Evolutionary conservation across 2,888 invertebrate species (phyloP).

Genomic region (Scotopteryx bipunctaria): DNA sequence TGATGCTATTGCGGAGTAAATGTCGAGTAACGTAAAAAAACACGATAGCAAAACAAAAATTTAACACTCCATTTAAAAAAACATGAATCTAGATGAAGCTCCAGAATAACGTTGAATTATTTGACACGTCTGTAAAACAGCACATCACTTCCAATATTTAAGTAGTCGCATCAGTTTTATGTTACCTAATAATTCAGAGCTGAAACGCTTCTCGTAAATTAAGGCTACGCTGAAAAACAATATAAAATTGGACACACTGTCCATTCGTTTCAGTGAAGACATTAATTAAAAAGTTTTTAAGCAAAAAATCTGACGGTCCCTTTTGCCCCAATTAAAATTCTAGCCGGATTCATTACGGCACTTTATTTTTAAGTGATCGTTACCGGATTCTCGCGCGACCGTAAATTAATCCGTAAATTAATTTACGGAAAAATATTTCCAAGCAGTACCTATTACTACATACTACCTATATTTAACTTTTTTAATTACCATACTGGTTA

Average conservation of each 20-base stretch:
- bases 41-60: too few relatives aligned
- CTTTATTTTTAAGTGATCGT: conserved; percentile 70
- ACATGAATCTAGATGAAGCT: not conserved
- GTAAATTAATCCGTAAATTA: conserved; percentile 43
- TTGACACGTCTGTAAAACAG: conserved; percentile 19
- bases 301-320: conserved; percentile 50
- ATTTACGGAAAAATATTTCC: conserved; percentile 17
- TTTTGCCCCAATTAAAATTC: conserved; percentile 73
- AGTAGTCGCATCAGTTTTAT: conserved; percentile 21
- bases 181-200: conserved; percentile 18
- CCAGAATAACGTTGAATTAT: conserved; percentile 12
- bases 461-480: too few relatives aligned
- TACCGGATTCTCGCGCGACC: conserved; percentile 48
- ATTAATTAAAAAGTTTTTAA: conserved; percentile 78
- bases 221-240: conserved; percentile 53
- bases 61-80: not conserved
- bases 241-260: conserved; percentile 53
- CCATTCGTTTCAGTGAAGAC: conserved; percentile 61
- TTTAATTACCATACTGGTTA: too few relatives aligned
- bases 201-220: conserved; percentile 20
- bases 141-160: conserved; percentile 18
- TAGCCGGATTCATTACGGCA: conserved; percentile 69
- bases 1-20: too few relatives aligned
- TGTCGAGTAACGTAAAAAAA: too few relatives aligned
- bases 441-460: not conserved